phyloP scores from a whole-genome alignment of 2,113 vertebrate species.

The Martes martes region DNA sequence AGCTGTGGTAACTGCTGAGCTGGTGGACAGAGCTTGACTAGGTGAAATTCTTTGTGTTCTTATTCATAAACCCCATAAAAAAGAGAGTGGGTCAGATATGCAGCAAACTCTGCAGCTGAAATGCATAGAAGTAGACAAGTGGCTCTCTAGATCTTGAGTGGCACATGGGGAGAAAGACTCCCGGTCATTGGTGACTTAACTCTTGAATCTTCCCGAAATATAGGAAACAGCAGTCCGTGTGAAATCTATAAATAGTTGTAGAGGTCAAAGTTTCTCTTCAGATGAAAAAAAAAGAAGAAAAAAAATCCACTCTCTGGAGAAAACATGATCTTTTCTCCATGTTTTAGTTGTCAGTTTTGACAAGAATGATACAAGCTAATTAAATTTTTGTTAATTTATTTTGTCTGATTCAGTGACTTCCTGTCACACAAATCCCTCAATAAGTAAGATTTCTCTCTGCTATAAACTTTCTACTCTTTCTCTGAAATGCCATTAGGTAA shows the following conservation, averaged over 20 bases:
- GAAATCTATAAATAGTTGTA: constrained; percentile 79
- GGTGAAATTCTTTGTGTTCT: neutral
- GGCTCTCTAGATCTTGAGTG: neutral
- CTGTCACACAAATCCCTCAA: constrained; percentile 78
- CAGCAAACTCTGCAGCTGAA: neutral
- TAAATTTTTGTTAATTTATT: constrained; percentile 88
- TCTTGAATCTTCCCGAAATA: constrained; percentile 75
- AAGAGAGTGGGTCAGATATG: neutral
- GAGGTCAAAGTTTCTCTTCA: constrained; percentile 68
- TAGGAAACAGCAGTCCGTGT: constrained; percentile 75
- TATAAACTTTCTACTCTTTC: constrained; percentile 73
- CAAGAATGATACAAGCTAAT: constrained; percentile 83
- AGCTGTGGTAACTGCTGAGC: no score
- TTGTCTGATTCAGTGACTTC: constrained; percentile 81
- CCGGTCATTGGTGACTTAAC: constrained; percentile 58
- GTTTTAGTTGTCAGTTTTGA: constrained; percentile 84
- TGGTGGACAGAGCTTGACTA: neutral
- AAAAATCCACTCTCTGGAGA: constrained; percentile 69
- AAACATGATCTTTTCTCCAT: constrained; percentile 81
- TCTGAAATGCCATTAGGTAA: constrained; percentile 72
- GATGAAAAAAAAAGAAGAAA: constrained; percentile 59
- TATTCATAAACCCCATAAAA: neutral
- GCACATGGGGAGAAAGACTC: neutral
- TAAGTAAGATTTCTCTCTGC: constrained; percentile 70
- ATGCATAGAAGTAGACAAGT: accelerated